Evolutionary conservation across 2,113 vertebrate genomes (phyloP).

Genomic region (Turdus rufiventris): DNA sequence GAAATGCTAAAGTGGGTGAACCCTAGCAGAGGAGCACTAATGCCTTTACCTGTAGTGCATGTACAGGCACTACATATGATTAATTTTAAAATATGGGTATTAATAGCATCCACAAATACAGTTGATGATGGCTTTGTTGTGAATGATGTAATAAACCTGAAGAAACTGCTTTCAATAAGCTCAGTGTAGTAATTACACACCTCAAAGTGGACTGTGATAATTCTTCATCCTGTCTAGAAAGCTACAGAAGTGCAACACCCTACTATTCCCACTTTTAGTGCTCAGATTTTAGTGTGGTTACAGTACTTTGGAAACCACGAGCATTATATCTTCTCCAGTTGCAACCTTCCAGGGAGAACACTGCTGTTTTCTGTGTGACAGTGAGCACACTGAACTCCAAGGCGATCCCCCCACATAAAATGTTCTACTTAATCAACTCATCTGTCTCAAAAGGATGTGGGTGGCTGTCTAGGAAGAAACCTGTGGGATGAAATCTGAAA

Average conservation of each 20-base stretch:
- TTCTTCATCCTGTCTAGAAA: background rate
- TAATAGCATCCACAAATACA: background rate
- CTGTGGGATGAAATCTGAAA: background rate
- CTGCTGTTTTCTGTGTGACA: background rate
- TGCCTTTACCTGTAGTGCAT: background rate
- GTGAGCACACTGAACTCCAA: background rate
- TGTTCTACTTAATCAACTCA: background rate
- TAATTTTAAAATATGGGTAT: conserved; percentile 4
- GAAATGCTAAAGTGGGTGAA: background rate
- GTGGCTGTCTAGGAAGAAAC: conserved; percentile 6
- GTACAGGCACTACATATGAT: background rate
- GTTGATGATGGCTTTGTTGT: background rate
- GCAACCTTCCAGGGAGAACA: background rate
- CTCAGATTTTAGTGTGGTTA: background rate
- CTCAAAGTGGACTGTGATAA: background rate
- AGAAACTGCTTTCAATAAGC: background rate
- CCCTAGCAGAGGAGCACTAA: background rate
- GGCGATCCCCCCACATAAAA: background rate
- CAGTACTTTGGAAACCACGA: background rate
- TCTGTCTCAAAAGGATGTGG: background rate
- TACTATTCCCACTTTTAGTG: background rate
- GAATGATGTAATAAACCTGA: background rate
- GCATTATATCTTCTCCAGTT: background rate
- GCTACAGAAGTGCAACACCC: background rate
- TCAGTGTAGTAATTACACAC: background rate